phyloP scores from a whole-genome alignment of 2,797 vertebrate species.

The Varecia variegata region DNA sequence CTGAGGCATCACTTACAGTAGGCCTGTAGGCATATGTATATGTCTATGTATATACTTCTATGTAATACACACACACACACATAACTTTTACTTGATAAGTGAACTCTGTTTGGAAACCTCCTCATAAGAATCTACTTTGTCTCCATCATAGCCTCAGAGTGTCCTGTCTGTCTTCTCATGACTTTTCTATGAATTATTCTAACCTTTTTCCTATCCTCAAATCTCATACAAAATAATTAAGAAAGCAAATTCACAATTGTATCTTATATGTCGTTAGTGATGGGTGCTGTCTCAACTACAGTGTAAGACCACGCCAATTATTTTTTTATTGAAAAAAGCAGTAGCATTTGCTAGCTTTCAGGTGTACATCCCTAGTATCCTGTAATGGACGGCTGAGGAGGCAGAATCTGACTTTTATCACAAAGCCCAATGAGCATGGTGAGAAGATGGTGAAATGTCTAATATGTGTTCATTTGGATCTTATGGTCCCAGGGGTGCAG shows the following conservation, averaged over 20 bases:
- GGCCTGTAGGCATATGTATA: neutral
- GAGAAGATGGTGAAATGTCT: neutral
- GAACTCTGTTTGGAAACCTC: neutral
- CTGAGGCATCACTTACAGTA: neutral
- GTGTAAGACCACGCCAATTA: neutral
- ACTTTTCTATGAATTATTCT: neutral
- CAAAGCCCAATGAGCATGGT: neutral
- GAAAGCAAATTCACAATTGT: neutral
- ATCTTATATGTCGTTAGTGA: neutral
- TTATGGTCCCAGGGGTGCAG: neutral
- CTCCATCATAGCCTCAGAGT: neutral
- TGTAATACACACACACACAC: neutral
- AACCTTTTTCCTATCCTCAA: neutral
- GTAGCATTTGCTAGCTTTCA: neutral
- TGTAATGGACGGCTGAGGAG: rapidly evolving
- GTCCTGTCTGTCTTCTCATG: neutral
- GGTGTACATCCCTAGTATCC: neutral
- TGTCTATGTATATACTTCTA: neutral
- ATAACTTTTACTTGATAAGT: neutral
- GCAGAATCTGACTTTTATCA: neutral
- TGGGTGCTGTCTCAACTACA: neutral
- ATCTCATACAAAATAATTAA: neutral
- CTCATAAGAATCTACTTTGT: neutral
- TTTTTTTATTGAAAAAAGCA: neutral
- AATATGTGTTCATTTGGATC: neutral